A percentile compares a stretch with the other conserved stretches of the same genome.
phyloP scores from a whole-genome alignment of 2,888 invertebrate species.

The Bellardia bayeri region DNA sequence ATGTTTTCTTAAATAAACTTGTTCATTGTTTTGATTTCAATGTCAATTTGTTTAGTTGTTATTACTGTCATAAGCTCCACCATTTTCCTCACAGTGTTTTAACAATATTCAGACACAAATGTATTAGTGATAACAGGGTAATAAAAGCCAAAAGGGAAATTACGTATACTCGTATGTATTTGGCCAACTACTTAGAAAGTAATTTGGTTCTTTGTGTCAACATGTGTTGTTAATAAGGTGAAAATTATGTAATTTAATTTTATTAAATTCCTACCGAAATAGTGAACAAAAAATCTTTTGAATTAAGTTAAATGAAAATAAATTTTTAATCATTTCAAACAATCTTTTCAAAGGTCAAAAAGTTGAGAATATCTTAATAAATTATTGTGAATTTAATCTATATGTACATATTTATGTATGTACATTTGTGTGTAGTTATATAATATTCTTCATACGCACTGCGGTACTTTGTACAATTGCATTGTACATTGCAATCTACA shows the following conservation, averaged over 20 bases:
- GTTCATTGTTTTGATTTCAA: constrained; percentile 6
- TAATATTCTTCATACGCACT: too few species aligned
- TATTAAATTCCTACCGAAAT: constrained; percentile 6
- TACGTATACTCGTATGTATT: background rate
- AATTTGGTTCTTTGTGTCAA: background rate
- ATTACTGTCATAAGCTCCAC: constrained; percentile 44
- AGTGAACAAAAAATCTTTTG: background rate
- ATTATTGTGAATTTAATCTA: too few species aligned
- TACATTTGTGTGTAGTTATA: too few species aligned
- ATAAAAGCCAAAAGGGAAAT: constrained; percentile 23
- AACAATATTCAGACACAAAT: background rate
- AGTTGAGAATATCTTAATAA: too few species aligned
- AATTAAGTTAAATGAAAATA: background rate
- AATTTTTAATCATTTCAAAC: too few species aligned
- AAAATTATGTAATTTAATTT: constrained; percentile 9
- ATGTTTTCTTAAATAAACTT: background rate
- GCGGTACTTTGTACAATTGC: too few species aligned
- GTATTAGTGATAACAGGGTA: background rate
- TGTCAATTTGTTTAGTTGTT: constrained; percentile 37
- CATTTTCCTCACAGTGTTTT: constrained; percentile 4
- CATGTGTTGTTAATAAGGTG: constrained; percentile 35
- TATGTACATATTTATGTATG: too few species aligned
- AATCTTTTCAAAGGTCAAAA: too few species aligned
- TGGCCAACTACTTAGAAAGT: background rate
- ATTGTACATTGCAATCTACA: too few species aligned